These are phyloP conservation scores for Dione juno DNA, from an alignment of 2,888 invertebrate genomes.

Conservation along the genomic window DNA sequence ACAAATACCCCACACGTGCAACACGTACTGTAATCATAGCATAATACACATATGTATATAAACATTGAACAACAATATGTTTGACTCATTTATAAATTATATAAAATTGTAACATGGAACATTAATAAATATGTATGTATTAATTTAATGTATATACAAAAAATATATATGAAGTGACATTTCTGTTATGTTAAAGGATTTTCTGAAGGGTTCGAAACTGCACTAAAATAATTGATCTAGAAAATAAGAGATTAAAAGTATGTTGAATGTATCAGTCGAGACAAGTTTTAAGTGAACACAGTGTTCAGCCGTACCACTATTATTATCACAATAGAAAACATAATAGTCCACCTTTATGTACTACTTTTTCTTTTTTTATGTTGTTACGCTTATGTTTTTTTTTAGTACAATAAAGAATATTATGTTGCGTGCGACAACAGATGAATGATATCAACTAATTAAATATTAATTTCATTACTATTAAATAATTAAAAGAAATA, in stretches of 20 bases:
- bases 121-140: slow-evolving; percentile 21
- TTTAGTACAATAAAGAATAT: too few relatives aligned
- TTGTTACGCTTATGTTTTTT: too few relatives aligned
- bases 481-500: too few relatives aligned
- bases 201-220: background rate
- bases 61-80: slow-evolving; percentile 16
- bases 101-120: slow-evolving; percentile 22
- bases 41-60: background rate
- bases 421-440: too few relatives aligned
- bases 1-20: slow-evolving; percentile 10
- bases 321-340: background rate
- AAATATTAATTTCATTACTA: too few relatives aligned
- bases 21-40: background rate
- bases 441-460: background rate
- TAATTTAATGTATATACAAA: background rate
- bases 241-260: slow-evolving; percentile 9
- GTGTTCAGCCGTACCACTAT: background rate
- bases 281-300: slow-evolving; percentile 5
- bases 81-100: slow-evolving; percentile 19
- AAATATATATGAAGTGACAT: background rate
- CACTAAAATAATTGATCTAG: background rate
- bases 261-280: slow-evolving; percentile 22
- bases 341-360: too few relatives aligned
- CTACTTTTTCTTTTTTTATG: too few relatives aligned
- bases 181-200: background rate